Conservation (phyloP, 30 jellyfish, hydroid and myxozoan species). For the Pelagia noctiluca region DNA sequence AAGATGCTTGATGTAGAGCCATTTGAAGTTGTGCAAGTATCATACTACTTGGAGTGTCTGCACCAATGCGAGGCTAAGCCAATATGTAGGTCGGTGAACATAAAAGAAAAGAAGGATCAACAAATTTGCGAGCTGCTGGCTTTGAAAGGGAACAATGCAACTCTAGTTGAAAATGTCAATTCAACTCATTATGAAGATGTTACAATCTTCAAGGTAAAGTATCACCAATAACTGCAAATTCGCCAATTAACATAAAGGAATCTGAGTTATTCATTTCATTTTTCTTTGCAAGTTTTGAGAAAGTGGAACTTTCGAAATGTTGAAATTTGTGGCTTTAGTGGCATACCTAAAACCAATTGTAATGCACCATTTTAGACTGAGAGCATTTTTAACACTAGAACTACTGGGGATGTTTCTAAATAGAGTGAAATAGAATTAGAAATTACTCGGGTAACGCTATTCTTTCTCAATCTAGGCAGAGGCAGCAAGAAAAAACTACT, state of each 20-base stretch:
- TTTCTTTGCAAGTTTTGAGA: not conserved
- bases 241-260: too few relatives aligned
- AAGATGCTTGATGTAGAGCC: constrained; percentile 25
- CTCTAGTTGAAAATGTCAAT: not conserved
- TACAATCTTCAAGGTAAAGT: not conserved
- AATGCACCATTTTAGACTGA: too few relatives aligned
- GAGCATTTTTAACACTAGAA: too few relatives aligned
- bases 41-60: constrained; percentile 31
- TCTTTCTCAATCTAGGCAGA: too few relatives aligned
- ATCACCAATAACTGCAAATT: not conserved
- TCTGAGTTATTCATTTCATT: not conserved
- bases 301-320: not conserved
- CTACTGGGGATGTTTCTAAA: too few relatives aligned
- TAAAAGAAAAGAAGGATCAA: not conserved
- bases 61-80: constrained; percentile 32
- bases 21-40: not conserved
- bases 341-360: too few relatives aligned
- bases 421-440: too few relatives aligned
- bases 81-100: constrained; percentile 46
- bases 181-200: constrained; percentile 22
- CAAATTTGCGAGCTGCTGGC: constrained; percentile 52
- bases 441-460: too few relatives aligned
- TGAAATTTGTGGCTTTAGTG: not conserved
- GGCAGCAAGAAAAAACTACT: too few relatives aligned
- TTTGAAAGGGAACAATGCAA: constrained; percentile 24